These are phyloP conservation scores for Lithophane socia DNA, from an alignment of 2,888 invertebrate genomes.

Conservation along the genomic window DNA sequence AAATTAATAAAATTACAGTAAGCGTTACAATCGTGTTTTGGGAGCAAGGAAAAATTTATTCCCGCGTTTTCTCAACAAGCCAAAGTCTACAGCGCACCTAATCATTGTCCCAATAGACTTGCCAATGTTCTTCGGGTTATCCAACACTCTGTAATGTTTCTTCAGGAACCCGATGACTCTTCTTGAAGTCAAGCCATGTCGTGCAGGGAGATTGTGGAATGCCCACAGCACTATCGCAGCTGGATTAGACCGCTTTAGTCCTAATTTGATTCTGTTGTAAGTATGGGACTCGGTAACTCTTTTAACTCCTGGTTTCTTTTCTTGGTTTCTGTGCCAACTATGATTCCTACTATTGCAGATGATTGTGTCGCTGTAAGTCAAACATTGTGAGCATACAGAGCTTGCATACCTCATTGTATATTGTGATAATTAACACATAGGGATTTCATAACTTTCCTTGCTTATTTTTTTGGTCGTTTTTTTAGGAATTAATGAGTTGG, in stretches of 20 bases:
- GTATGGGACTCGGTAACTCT: not conserved
- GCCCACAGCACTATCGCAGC: slow-evolving; percentile 81
- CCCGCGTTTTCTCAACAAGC: slow-evolving; percentile 75
- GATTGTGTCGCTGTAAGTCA: slow-evolving; percentile 3
- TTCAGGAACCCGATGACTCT: slow-evolving; percentile 78
- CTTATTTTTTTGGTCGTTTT: slow-evolving; percentile 36
- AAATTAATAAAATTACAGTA: no score
- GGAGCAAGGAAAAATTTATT: slow-evolving; percentile 71
- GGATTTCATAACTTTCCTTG: slow-evolving; percentile 36
- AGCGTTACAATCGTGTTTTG: slow-evolving; percentile 38
- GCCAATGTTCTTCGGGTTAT: slow-evolving; percentile 73
- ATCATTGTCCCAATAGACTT: slow-evolving; percentile 76
- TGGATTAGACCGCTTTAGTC: slow-evolving; percentile 73
- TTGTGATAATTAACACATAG: slow-evolving; percentile 13
- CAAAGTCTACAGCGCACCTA: slow-evolving; percentile 79
- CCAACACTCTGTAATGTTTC: slow-evolving; percentile 71
- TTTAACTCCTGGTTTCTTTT: slow-evolving; percentile 64
- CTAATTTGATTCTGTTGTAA: slow-evolving; percentile 71
- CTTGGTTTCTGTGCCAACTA: slow-evolving; percentile 46
- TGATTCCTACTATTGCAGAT: not conserved
- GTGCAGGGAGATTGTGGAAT: slow-evolving; percentile 77
- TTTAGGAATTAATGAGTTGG: not conserved
- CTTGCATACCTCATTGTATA: slow-evolving; percentile 43
- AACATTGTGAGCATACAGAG: slow-evolving; percentile 27
- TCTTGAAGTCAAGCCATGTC: slow-evolving; percentile 77